A percentile compares a stretch with the other conserved stretches of the same genome.
These are phyloP conservation scores for Premnoplex brunnescens DNA, from an alignment of 2,797 vertebrate genomes.

Conservation along the genomic window DNA sequence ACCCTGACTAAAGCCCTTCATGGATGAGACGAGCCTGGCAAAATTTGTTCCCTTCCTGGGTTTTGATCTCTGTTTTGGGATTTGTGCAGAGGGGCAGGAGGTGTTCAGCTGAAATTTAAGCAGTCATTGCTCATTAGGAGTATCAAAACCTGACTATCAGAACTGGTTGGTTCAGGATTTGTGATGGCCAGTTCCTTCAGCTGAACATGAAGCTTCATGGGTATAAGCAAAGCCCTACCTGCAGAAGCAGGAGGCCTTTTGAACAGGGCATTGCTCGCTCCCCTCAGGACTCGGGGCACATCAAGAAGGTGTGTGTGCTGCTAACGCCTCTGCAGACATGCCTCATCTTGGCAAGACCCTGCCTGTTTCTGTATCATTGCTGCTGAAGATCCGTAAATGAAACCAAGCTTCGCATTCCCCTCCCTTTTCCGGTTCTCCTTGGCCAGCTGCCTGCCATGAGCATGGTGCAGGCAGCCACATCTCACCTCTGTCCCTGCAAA, in stretches of 20 bases:
- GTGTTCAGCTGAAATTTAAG: not conserved
- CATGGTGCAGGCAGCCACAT: not conserved
- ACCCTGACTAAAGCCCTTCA: not conserved
- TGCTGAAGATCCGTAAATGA: not conserved
- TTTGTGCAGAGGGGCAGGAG: not conserved
- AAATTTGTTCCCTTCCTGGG: not conserved
- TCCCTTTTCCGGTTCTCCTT: not conserved
- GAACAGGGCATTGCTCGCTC: not conserved
- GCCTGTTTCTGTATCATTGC: not conserved
- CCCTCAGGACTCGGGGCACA: not conserved
- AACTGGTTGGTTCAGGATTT: not conserved
- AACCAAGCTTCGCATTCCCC: not conserved
- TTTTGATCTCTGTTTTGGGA: not conserved
- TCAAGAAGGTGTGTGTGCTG: not conserved
- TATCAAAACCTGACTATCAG: not conserved
- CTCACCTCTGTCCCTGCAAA: not conserved
- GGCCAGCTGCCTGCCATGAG: not conserved
- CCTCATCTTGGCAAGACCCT: not conserved
- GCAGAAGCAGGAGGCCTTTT: not conserved
- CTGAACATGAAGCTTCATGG: not conserved
- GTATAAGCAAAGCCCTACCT: not conserved
- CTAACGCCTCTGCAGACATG: accelerated
- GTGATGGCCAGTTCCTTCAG: not conserved
- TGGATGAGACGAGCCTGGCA: not conserved
- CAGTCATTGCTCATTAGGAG: not conserved